phyloP scores from a whole-genome alignment of 2,113 vertebrate genomes.

The Corvus hawaiiensis region DNA sequence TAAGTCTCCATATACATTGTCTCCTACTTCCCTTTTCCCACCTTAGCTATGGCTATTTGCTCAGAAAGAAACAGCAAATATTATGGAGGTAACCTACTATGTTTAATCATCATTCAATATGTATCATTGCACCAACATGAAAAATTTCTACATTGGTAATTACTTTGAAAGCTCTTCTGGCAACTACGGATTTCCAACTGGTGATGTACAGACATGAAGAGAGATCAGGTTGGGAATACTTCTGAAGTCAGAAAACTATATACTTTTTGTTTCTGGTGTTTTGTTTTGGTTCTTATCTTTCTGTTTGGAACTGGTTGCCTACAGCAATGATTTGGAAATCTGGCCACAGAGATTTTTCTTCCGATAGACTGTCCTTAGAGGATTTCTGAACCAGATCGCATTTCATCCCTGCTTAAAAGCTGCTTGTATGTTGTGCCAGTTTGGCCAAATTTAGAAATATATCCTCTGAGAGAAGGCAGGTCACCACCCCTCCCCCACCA shows the following conservation, averaged over 20 bases:
- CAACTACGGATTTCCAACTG: background rate
- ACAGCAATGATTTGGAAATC: slow-evolving; percentile 47
- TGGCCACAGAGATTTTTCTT: slow-evolving; percentile 12
- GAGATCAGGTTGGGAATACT: background rate
- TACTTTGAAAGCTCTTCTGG: slow-evolving; percentile 3
- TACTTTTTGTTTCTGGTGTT: background rate
- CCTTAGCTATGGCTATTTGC: background rate
- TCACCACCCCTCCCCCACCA: too few species aligned
- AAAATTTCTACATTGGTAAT: background rate
- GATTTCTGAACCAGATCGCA: slow-evolving; percentile 33
- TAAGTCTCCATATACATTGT: background rate
- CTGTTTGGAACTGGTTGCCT: slow-evolving; percentile 10
- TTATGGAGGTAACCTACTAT: background rate
- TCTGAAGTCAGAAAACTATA: background rate
- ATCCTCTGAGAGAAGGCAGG: too few species aligned
- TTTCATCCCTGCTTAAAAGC: slow-evolving; percentile 51
- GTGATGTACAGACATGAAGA: background rate
- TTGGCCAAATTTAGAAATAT: too few species aligned
- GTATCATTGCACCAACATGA: background rate
- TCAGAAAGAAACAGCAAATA: background rate
- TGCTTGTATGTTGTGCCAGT: background rate
- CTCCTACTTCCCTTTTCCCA: background rate
- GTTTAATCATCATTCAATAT: background rate
- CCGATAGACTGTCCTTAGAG: background rate
- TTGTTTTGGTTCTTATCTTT: slow-evolving; percentile 19